Evolutionary conservation across 1,140 invertebrate genomes (phyloP).

Genomic region (Tetranychus cinnabarinus): DNA sequence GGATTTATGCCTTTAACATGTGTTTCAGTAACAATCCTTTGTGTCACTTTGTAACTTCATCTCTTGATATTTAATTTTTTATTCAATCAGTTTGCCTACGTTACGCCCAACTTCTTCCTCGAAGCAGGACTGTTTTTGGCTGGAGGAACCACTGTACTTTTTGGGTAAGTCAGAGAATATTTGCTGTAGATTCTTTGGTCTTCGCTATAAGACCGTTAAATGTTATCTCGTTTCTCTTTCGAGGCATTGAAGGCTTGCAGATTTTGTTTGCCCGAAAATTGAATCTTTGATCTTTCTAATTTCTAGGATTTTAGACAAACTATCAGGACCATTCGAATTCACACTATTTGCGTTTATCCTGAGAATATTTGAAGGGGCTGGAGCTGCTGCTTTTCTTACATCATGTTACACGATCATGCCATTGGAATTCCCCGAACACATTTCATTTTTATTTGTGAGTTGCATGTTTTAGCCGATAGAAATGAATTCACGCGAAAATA

Average conservation of each 20-base stretch:
- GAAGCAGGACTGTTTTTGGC: constrained; percentile 63
- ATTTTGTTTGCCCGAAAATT: no score
- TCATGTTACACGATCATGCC: constrained; percentile 77
- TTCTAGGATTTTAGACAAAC: constrained; percentile 40
- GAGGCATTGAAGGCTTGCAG: no score
- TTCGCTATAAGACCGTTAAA: no score
- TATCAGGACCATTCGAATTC: constrained; percentile 53
- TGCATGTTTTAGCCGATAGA: background rate
- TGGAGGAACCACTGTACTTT: constrained; percentile 37
- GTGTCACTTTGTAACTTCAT: background rate
- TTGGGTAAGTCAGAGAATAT: constrained; percentile 23
- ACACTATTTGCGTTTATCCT: constrained; percentile 61
- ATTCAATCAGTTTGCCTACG: background rate
- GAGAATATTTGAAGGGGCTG: constrained; percentile 67
- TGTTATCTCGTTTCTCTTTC: no score
- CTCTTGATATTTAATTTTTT: background rate
- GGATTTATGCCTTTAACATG: constrained; percentile 16
- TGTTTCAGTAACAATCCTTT: background rate
- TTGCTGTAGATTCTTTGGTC: no score
- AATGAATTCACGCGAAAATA: background rate
- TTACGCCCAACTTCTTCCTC: constrained; percentile 47
- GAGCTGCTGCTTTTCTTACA: constrained; percentile 71
- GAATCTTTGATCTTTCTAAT: constrained; percentile 19
- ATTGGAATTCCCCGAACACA: constrained; percentile 69
- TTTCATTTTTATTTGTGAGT: constrained; percentile 50